Evolutionary conservation across 1,140 invertebrate species (phyloP).

Genomic region (Ceratosolen solmsi): DNA sequence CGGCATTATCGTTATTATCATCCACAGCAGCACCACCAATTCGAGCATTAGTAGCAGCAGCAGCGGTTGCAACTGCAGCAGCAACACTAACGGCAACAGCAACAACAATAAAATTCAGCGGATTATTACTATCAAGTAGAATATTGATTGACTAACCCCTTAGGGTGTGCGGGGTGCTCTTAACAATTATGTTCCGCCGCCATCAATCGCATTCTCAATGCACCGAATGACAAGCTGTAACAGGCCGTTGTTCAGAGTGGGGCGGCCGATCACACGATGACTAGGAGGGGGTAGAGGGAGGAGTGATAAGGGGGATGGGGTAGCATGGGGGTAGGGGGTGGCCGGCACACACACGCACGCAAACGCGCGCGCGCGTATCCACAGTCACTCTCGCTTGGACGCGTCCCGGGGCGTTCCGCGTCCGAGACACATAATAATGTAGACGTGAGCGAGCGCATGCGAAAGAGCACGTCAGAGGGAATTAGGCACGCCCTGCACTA

Average conservation of each 20-base stretch:
- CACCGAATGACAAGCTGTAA: slow-evolving; percentile 45
- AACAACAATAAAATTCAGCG: slow-evolving; percentile 6
- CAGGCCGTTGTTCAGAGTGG: slow-evolving; percentile 25
- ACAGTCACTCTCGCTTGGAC: slow-evolving; percentile 35
- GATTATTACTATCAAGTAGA: slow-evolving; percentile 49
- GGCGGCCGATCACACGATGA: too few species aligned
- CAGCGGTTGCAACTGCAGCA: neutral
- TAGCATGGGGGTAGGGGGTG: neutral
- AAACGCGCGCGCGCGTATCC: neutral
- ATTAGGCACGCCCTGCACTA: slow-evolving; percentile 59
- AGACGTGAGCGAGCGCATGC: slow-evolving; percentile 55
- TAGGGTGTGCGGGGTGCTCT: slow-evolving; percentile 30
- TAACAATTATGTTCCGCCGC: slow-evolving; percentile 46
- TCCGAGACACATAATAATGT: slow-evolving; percentile 55
- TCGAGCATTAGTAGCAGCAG: neutral
- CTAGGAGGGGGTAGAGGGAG: neutral
- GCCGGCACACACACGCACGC: neutral
- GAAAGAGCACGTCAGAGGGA: slow-evolving; percentile 63
- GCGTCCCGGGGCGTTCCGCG: slow-evolving; percentile 49
- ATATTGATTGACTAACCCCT: slow-evolving; percentile 46
- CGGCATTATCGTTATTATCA: neutral
- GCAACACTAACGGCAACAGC: neutral
- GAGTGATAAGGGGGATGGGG: neutral
- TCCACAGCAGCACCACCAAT: too few species aligned
- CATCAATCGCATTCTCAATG: slow-evolving; percentile 50